These are phyloP conservation scores for Lepidocyrtoides sp. DNA, from an alignment of 2,888 invertebrate genomes.

Conservation along the genomic window DNA sequence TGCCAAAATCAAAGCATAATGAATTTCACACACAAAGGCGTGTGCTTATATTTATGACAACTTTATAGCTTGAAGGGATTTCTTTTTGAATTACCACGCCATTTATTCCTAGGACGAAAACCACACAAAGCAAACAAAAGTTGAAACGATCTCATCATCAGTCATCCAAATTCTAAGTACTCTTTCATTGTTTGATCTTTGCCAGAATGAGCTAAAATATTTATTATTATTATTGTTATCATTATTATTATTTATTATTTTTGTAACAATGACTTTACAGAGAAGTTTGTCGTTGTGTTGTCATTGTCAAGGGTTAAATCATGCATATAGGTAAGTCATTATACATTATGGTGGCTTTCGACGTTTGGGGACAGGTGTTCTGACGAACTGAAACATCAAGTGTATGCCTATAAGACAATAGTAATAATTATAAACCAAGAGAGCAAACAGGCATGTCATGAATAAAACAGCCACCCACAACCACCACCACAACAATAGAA, in stretches of 20 bases:
- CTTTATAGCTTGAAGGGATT: slow-evolving; percentile 22
- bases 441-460: slow-evolving; percentile 23
- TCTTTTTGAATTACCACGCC: slow-evolving; percentile 11
- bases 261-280: background rate
- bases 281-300: background rate
- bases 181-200: background rate
- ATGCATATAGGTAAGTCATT: background rate
- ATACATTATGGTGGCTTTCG: background rate
- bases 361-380: background rate
- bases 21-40: too few relatives aligned
- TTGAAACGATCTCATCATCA: background rate
- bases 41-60: too few relatives aligned
- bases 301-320: background rate
- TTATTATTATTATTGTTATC: too few relatives aligned
- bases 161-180: background rate
- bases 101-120: background rate
- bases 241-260: too few relatives aligned
- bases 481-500: slow-evolving; percentile 53
- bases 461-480: background rate
- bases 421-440: background rate
- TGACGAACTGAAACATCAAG: background rate
- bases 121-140: background rate
- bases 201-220: background rate
- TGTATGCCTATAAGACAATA: background rate
- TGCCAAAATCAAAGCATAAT: too few relatives aligned